Evolutionary conservation across 2,797 vertebrate genomes (phyloP).

Genomic region (Manis javanica): DNA sequence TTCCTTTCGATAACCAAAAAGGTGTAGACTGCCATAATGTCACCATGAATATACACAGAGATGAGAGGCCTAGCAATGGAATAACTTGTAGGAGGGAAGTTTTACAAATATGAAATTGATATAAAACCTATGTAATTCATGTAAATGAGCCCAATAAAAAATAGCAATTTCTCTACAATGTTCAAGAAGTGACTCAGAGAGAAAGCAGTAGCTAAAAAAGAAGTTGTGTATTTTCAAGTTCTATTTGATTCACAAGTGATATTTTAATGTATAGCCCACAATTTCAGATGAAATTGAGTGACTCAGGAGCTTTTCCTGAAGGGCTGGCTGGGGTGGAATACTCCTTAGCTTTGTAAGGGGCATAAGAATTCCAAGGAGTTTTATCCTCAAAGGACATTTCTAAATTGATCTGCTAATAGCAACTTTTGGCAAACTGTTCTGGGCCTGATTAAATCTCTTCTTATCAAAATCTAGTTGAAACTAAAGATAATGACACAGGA

Average conservation of each 20-base stretch:
- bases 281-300: background rate
- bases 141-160: background rate
- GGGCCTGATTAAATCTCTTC: constrained; percentile 6
- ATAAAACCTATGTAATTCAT: background rate
- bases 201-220: background rate
- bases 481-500: constrained; percentile 1
- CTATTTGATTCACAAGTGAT: background rate
- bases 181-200: background rate
- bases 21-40: background rate
- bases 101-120: background rate
- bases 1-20: background rate
- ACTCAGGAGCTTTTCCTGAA: background rate
- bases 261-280: background rate
- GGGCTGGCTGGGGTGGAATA: background rate
- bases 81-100: background rate
- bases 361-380: background rate
- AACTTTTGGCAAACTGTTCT: background rate
- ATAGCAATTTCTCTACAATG: background rate
- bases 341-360: background rate
- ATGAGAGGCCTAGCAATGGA: background rate
- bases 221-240: background rate
- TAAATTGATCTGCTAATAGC: constrained; percentile 59
- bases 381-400: constrained; percentile 30
- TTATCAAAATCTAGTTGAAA: constrained; percentile 46
- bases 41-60: background rate